Evolutionary conservation across 2,888 invertebrate genomes (phyloP).

Genomic region (Seira sanloemensis): DNA sequence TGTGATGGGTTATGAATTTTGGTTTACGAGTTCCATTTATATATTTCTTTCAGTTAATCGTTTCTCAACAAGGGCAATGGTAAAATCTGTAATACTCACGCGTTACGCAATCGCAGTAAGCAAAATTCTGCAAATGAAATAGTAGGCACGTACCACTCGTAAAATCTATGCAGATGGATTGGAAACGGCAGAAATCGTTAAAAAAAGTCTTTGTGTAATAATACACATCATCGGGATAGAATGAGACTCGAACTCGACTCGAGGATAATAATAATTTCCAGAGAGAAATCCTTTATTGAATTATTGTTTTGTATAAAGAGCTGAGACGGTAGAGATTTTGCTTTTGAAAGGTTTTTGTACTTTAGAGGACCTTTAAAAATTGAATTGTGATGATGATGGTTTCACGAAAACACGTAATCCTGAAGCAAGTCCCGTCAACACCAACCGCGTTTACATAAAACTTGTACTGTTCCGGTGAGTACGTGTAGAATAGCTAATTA

Average conservation of each 20-base stretch:
- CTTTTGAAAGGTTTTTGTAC: neutral
- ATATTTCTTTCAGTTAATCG: too few species aligned
- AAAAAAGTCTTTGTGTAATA: neutral
- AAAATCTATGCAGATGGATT: constrained; percentile 12
- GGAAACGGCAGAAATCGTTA: constrained; percentile 5
- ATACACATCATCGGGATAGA: neutral
- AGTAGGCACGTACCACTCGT: constrained; percentile 14
- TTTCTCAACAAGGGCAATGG: too few species aligned
- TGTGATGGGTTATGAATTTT: neutral
- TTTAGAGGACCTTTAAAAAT: too few species aligned
- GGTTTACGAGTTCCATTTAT: constrained; percentile 3
- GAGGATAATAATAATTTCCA: too few species aligned
- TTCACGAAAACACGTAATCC: too few species aligned
- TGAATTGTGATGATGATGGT: too few species aligned
- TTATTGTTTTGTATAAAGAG: neutral
- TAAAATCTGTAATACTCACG: too few species aligned
- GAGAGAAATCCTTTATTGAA: neutral
- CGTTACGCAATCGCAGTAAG: neutral
- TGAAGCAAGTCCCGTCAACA: too few species aligned
- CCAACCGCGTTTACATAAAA: too few species aligned
- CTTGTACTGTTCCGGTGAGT: too few species aligned
- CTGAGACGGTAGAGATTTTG: neutral
- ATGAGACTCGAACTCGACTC: too few species aligned
- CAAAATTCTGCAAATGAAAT: neutral
- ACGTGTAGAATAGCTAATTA: too few species aligned